These are phyloP conservation scores for Parapristionchus giblindavisi DNA, from an alignment of 2,888 invertebrate species.

Conservation along the genomic window DNA sequence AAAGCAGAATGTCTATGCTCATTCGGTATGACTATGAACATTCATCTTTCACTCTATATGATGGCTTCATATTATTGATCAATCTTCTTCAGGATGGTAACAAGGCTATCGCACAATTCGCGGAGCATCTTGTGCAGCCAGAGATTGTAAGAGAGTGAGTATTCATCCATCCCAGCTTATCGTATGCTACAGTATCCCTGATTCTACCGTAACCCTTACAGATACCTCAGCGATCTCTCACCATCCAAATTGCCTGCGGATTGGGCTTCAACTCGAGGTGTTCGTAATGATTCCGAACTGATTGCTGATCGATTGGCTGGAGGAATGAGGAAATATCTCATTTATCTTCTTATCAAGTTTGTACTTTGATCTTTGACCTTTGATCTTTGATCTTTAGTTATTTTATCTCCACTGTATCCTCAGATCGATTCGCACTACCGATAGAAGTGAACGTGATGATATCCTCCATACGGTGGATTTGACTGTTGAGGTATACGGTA, in stretches of 20 bases:
- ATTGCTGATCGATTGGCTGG: background rate
- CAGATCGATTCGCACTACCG: background rate
- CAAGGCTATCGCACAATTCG: slow-evolving; percentile 14
- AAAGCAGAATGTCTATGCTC: slow-evolving; percentile 8
- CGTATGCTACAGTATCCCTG: background rate
- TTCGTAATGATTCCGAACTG: background rate
- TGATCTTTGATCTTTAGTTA: no score
- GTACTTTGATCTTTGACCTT: no score
- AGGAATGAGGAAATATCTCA: slow-evolving; percentile 12
- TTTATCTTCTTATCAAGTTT: slow-evolving; percentile 2
- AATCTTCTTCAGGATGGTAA: background rate
- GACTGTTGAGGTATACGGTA: slow-evolving; percentile 17
- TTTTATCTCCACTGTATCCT: no score
- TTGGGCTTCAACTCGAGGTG: background rate
- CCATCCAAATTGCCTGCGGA: background rate
- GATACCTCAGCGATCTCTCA: background rate
- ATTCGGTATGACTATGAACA: background rate
- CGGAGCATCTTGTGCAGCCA: background rate
- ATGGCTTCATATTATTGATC: background rate
- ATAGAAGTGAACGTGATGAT: background rate
- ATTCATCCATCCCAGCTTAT: background rate
- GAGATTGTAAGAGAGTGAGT: slow-evolving; percentile 27
- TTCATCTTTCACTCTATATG: background rate
- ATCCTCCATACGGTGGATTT: slow-evolving; percentile 13
- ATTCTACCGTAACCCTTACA: background rate